Base-by-base conservation (phyloP, 2,113 vertebrate genomes). In the Pseudorasbora parva region DNA sequence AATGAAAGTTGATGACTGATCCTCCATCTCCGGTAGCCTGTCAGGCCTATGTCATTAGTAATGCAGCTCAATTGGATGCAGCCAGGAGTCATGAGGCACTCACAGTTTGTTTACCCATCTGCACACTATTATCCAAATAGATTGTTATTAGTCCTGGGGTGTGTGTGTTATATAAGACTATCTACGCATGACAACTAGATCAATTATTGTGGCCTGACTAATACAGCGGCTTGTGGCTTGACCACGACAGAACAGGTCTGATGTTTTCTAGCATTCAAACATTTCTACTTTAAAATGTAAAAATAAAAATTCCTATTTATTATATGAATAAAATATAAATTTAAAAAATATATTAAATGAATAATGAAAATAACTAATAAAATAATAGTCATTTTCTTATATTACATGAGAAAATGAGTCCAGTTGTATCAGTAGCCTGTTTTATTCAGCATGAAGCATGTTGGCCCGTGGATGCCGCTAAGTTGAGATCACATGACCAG, bases 1-100 rank as follows among this genome's bases (percentile, higher is more conserved):
- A 91, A 90, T 91, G 79, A 86, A 87, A 8, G 79, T 57, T 85
- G 90, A 86, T 86, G 90, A 93, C 78, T 77, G 92, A 91, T 87
- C 62, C 0, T 47, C 21, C 60, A 27, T 71, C 72, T 56, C 77
- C 51, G 71, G 27, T 37, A 23, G 25, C 43, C 33, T 17, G 30
- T 73, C 57, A 84, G 59, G 7, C 49, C 23, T 41, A 1, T 33
- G 62, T 73, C 51, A 49, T 43, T 56, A 76, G 41, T 49, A 73
- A 75, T 69, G 37, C 23, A 64, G 43, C 30, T 14, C 17, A 77
- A 37, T 47, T 23, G 30, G 27, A 23, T 41, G 33, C 33, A 82
- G 60, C 47, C 62, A 77, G 56, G 62, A 69, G 66, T 88, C 81
- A 81, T 37, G 19, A 62, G 85, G 54, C 30, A 57, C 66, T 62